phyloP scores from a whole-genome alignment of 2,888 invertebrate genomes.

The Trachelus iudaicus region DNA sequence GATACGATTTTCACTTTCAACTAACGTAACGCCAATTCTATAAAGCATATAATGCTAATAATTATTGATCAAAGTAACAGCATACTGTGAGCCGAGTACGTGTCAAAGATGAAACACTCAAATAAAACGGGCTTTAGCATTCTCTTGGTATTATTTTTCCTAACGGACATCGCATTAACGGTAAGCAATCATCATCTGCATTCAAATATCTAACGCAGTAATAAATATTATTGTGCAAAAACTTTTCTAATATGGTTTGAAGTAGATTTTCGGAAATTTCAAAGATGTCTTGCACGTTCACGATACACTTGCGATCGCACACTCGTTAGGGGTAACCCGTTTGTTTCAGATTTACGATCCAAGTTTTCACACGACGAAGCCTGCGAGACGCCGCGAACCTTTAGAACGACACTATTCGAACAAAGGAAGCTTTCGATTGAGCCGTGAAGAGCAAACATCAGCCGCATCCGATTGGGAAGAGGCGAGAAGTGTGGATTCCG shows the following conservation, averaged over 20 bases:
- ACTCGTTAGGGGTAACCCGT: neutral
- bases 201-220: neutral
- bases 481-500: neutral
- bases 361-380: constrained; percentile 13
- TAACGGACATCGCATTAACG: neutral
- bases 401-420: constrained; percentile 6
- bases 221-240: neutral
- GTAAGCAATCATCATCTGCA: neutral
- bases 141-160: neutral
- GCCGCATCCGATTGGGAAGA: neutral
- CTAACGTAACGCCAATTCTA: neutral
- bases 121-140: neutral
- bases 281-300: neutral
- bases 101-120: neutral
- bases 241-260: neutral
- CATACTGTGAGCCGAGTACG: neutral
- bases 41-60: neutral
- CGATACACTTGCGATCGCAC: neutral
- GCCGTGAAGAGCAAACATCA: neutral
- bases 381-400: neutral
- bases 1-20: neutral
- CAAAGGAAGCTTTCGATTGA: constrained; percentile 16
- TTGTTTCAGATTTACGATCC: constrained; percentile 17
- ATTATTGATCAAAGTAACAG: neutral
- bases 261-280: neutral